These are phyloP conservation scores for Pyxicephalus adspersus DNA, from an alignment of 2,113 vertebrate genomes.

Conservation along the genomic window DNA sequence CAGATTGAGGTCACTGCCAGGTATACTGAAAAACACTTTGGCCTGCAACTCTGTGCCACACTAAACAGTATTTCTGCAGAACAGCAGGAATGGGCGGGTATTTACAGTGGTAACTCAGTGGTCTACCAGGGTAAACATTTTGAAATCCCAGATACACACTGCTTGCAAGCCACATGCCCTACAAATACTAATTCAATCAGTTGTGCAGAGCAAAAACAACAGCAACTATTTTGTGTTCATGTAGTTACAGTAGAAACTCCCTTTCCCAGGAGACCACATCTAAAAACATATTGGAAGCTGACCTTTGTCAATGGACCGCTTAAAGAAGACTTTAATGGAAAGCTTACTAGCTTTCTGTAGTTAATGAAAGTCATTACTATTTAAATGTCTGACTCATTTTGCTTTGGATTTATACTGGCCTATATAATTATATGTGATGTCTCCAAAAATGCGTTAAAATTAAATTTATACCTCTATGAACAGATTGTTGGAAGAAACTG, in stretches of 20 bases:
- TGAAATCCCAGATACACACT: constrained; percentile 55
- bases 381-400: constrained; percentile 15
- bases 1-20: constrained; percentile 38
- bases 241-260: constrained; percentile 54
- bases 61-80: constrained; percentile 52
- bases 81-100: constrained; percentile 37
- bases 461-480: background rate
- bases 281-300: constrained; percentile 49
- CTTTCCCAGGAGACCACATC: constrained; percentile 52
- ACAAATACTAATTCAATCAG: constrained; percentile 57
- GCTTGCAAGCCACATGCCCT: constrained; percentile 53
- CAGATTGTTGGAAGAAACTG: background rate
- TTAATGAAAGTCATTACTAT: constrained; percentile 23
- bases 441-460: background rate
- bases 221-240: constrained; percentile 53
- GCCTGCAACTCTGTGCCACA: constrained; percentile 49
- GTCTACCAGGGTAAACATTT: constrained; percentile 56
- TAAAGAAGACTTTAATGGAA: constrained; percentile 43
- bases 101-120: constrained; percentile 55
- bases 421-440: constrained; percentile 17
- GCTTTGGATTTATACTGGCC: constrained; percentile 4
- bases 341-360: constrained; percentile 18
- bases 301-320: constrained; percentile 43
- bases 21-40: constrained; percentile 51
- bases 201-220: constrained; percentile 43